Conservation (phyloP, 2,113 vertebrate genomes). For the Cyrtonyx montezumae region DNA sequence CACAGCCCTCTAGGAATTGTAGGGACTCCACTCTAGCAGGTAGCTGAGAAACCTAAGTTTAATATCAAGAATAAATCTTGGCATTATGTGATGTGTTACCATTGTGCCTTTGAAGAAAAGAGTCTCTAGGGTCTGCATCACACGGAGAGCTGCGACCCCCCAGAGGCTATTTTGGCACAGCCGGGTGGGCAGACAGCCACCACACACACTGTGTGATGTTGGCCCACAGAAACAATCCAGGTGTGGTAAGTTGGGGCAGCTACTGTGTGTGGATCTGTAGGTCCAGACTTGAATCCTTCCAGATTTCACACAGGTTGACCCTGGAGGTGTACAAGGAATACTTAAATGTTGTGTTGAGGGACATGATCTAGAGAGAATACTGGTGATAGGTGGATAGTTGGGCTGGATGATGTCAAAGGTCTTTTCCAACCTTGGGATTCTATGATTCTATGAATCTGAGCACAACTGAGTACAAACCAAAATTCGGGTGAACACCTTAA, state of each 20-base stretch:
- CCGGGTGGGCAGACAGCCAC: accelerated
- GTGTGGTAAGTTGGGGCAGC: not conserved
- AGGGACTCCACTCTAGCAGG: not conserved
- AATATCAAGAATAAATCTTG: not conserved
- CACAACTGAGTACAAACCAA: not conserved
- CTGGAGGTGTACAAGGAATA: too few relatives aligned
- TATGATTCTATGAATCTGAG: not conserved
- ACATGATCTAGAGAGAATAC: too few relatives aligned
- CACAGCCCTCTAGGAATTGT: not conserved
- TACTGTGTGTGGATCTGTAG: not conserved
- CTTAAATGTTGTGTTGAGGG: too few relatives aligned
- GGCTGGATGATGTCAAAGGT: too few relatives aligned
- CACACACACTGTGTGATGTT: not conserved
- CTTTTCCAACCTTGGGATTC: too few relatives aligned
- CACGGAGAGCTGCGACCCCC: accelerated
- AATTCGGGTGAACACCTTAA: not conserved
- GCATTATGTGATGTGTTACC: not conserved
- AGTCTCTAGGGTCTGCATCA: not conserved
- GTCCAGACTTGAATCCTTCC: not conserved
- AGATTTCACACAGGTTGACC: not conserved
- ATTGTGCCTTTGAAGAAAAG: not conserved
- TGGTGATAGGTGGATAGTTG: too few relatives aligned
- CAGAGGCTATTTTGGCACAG: not conserved
- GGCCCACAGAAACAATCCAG: not conserved
- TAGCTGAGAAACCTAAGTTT: not conserved